These are phyloP conservation scores for Harlomillsia oculata DNA, from an alignment of 1,140 invertebrate genomes.

Conservation along the genomic window DNA sequence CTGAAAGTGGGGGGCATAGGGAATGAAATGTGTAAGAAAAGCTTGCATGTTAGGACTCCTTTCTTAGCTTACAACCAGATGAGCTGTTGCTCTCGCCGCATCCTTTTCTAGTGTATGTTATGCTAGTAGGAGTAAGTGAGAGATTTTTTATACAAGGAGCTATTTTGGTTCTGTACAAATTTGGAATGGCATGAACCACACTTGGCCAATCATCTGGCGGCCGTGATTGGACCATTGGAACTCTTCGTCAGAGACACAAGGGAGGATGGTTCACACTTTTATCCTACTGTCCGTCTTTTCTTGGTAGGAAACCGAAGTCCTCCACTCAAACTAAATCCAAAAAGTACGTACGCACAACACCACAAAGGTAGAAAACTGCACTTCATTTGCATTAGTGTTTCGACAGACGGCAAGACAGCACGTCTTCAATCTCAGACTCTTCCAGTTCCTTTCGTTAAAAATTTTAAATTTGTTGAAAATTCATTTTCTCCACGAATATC, in stretches of 20 bases:
- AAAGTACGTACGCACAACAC: slow-evolving; percentile 16
- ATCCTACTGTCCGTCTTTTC: slow-evolving; percentile 5
- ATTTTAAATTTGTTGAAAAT: no score
- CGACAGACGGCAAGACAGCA: slow-evolving; percentile 25
- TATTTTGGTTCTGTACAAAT: slow-evolving; percentile 37
- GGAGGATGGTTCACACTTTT: slow-evolving; percentile 14
- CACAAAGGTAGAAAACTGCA: slow-evolving; percentile 31
- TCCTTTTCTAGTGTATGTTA: no score
- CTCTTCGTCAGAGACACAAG: slow-evolving; percentile 23
- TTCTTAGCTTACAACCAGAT: no score
- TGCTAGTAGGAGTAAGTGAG: background rate
- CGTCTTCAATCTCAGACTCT: slow-evolving; percentile 12
- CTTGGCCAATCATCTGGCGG: slow-evolving; percentile 36
- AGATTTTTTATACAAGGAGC: slow-evolving; percentile 30
- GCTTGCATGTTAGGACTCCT: background rate
- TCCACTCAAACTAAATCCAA: background rate
- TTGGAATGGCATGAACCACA: slow-evolving; percentile 37
- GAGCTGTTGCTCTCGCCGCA: no score
- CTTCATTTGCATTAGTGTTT: slow-evolving; percentile 35
- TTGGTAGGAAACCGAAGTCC: slow-evolving; percentile 16
- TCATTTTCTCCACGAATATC: no score
- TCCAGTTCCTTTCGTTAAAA: no score
- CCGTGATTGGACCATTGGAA: slow-evolving; percentile 33
- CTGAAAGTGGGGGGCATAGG: background rate
- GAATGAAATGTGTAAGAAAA: slow-evolving; percentile 2